Conservation (phyloP, 2,113 vertebrate genomes). For the Uria lomvia region DNA sequence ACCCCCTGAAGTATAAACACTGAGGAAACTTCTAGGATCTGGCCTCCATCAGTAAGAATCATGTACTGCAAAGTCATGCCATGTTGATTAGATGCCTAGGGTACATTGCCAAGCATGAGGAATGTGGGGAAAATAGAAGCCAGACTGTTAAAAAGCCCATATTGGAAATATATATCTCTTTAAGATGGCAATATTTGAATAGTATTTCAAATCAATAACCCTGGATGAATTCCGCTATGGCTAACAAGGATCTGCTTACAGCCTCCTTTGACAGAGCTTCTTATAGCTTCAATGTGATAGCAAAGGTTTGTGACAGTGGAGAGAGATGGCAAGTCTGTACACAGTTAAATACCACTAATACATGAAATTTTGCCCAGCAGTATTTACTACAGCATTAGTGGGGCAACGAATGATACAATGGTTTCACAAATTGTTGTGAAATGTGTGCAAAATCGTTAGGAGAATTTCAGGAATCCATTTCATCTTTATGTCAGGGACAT, state of each 20-base stretch:
- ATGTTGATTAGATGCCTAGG: neutral
- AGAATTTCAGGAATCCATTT: neutral
- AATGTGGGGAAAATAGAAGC: neutral
- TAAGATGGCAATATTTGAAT: neutral
- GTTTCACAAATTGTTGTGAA: neutral
- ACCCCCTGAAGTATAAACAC: neutral
- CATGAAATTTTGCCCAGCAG: neutral
- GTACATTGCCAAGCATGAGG: neutral
- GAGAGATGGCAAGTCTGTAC: neutral
- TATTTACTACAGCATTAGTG: neutral
- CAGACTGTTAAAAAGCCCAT: neutral
- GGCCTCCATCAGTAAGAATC: neutral
- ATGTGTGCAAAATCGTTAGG: neutral
- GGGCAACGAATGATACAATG: neutral
- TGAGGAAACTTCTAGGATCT: neutral
- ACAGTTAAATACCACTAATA: neutral
- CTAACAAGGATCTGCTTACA: neutral
- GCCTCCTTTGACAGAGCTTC: neutral
- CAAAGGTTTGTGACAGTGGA: neutral
- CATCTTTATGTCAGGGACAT: neutral
- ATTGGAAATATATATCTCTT: neutral
- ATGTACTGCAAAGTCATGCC: neutral
- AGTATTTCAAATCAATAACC: neutral
- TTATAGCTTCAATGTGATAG: neutral
- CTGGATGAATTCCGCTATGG: neutral